Evolutionary conservation across 2,113 vertebrate genomes (phyloP).

Genomic region (Trogon surrucura): DNA sequence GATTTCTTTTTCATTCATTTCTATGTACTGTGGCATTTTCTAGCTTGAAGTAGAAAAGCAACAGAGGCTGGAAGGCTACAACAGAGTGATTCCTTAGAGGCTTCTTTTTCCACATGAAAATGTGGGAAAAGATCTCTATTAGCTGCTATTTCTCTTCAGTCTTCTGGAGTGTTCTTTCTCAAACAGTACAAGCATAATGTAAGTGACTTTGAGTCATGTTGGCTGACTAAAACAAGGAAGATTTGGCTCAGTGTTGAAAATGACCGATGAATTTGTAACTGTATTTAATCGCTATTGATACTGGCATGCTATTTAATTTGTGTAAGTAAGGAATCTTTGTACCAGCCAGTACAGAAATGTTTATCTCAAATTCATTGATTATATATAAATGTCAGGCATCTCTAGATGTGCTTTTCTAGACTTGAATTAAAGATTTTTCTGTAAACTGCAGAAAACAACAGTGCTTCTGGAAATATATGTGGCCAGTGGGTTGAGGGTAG

Average conservation of each 20-base stretch:
- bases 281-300: not conserved
- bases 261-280: not conserved
- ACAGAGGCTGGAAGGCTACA: not conserved
- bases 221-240: not conserved
- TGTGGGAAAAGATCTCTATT: not conserved
- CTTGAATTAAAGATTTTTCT: not conserved
- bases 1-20: conserved; percentile 18
- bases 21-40: not conserved
- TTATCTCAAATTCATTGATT: not conserved
- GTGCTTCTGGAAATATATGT: not conserved
- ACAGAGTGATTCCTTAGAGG: not conserved
- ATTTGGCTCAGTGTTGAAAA: not conserved
- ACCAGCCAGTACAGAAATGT: not conserved
- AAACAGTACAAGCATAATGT: not conserved
- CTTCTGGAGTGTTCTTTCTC: conserved; percentile 4
- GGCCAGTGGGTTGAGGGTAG: not conserved
- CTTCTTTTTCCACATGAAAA: not conserved
- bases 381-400: not conserved
- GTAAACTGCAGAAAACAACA: not conserved
- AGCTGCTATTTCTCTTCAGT: not conserved
- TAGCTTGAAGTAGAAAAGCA: not conserved
- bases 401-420: not conserved
- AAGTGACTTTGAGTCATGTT: conserved; percentile 4
- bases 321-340: not conserved
- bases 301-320: not conserved